A percentile compares a stretch with the other conserved stretches of the same genome.
Evolutionary conservation across 23 tunicate species (phyloP).

Genomic region (Phallusia fumigata): DNA sequence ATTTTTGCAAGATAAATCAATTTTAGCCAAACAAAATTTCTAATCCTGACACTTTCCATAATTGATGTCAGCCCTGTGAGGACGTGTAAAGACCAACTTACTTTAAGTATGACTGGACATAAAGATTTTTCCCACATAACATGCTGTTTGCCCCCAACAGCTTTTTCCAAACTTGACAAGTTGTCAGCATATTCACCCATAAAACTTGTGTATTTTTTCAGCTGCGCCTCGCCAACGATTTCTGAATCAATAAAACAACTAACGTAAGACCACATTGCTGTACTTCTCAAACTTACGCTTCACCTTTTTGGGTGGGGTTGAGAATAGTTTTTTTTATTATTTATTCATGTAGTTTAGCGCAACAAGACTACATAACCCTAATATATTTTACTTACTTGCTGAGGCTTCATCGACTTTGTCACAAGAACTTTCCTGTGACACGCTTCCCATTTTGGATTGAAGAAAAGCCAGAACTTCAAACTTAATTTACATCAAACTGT

Average conservation of each 20-base stretch:
- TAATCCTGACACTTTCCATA: too few species aligned
- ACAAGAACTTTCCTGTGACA: not conserved
- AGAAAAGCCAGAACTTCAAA: too few species aligned
- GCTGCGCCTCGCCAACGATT: conserved; percentile 66
- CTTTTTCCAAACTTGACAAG: conserved; percentile 52
- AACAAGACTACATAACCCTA: not conserved
- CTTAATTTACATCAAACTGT: too few species aligned
- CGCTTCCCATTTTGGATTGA: not conserved
- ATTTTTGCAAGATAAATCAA: too few species aligned
- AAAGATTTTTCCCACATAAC: conserved; percentile 50
- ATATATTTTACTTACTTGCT: conserved; percentile 21
- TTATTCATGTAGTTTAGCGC: not conserved
- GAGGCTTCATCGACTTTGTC: conserved; percentile 29
- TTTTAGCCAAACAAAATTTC: too few species aligned
- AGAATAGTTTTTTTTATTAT: not conserved
- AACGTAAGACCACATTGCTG: too few species aligned
- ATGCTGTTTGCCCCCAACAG: conserved; percentile 37
- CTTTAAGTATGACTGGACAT: conserved; percentile 46
- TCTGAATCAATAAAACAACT: not conserved
- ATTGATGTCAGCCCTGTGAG: too few species aligned
- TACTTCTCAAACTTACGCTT: too few species aligned
- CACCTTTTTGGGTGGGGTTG: not conserved
- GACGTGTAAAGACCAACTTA: too few species aligned
- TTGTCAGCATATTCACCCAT: conserved; percentile 43
- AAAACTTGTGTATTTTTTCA: conserved; percentile 48